These are phyloP conservation scores for Dicrostonyx torquatus DNA, from an alignment of 2,797 vertebrate genomes.

Conservation along the genomic window DNA sequence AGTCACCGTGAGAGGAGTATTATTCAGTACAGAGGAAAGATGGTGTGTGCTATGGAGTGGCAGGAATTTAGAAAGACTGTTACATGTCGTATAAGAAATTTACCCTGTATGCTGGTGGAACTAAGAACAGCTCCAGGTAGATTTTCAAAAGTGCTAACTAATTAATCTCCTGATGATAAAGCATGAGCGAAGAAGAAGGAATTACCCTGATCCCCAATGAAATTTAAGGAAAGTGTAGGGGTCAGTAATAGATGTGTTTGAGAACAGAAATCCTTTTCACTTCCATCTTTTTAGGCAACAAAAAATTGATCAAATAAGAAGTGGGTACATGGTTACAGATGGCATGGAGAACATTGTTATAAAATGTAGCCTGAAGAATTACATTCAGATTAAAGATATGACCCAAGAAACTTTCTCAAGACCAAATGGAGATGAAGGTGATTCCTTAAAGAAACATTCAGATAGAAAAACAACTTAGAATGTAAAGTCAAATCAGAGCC, in stretches of 20 bases:
- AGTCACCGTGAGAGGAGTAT: background rate
- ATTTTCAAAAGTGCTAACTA: constrained; percentile 1
- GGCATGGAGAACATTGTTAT: background rate
- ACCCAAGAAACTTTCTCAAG: constrained; percentile 9
- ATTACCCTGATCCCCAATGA: background rate
- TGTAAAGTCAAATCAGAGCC: background rate
- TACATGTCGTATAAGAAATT: background rate
- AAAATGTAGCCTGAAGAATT: constrained; percentile 23
- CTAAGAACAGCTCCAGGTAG: background rate
- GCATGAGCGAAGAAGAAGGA: background rate
- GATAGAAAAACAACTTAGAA: constrained; percentile 27
- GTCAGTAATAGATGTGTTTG: background rate
- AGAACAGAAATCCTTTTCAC: constrained; percentile 38
- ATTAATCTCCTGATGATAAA: background rate
- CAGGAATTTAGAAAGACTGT: constrained; percentile 2
- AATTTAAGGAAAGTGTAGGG: constrained; percentile 24
- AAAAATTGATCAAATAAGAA: constrained; percentile 44
- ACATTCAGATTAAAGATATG: constrained; percentile 7
- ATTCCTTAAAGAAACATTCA: background rate
- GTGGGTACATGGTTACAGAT: background rate
- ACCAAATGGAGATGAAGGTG: background rate
- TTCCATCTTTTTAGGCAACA: background rate
- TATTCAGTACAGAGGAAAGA: background rate
- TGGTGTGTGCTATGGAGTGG: background rate
- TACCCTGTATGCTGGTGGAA: background rate